Conservation (phyloP, 1,140 invertebrate species). For the Druon quercuslanigerum region DNA sequence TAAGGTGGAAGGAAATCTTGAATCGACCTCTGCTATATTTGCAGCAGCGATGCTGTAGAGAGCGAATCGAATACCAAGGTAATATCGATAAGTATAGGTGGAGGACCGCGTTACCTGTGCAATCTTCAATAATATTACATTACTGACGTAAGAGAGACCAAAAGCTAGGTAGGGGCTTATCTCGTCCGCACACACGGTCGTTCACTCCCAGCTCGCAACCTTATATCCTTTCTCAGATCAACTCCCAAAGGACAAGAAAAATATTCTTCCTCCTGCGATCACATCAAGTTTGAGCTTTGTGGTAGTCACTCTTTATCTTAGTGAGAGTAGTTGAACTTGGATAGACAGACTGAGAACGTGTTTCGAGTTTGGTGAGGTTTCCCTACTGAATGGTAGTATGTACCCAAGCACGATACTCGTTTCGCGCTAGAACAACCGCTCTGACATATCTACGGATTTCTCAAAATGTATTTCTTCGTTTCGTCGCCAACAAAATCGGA, state of each 20-base stretch:
- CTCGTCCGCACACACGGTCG: not conserved
- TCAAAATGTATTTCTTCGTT: constrained; percentile 29
- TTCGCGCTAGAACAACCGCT: constrained; percentile 3
- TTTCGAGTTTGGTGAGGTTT: too few relatives aligned
- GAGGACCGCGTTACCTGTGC: constrained; percentile 1
- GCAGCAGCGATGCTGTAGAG: not conserved
- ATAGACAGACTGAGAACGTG: too few relatives aligned
- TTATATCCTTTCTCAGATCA: too few relatives aligned
- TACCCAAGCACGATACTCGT: too few relatives aligned
- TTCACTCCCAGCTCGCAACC: too few relatives aligned
- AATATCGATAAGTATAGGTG: constrained; percentile 2
- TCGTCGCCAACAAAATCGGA: constrained; percentile 12
- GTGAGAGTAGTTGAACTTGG: not conserved
- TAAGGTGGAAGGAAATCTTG: constrained; percentile 6
- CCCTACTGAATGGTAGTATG: not conserved
- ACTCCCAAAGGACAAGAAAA: too few relatives aligned
- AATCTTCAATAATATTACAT: constrained; percentile 30
- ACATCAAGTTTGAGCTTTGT: too few relatives aligned
- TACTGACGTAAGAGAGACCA: constrained; percentile 1
- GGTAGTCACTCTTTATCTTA: too few relatives aligned
- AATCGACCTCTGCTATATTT: constrained; percentile 17
- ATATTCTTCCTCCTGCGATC: too few relatives aligned
- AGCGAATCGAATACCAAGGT: constrained; percentile 15
- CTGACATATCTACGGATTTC: constrained; percentile 12
- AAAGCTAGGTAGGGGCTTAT: not conserved